These are phyloP conservation scores for Cantharis rufa DNA, from an alignment of 2,888 invertebrate species.

Conservation along the genomic window DNA sequence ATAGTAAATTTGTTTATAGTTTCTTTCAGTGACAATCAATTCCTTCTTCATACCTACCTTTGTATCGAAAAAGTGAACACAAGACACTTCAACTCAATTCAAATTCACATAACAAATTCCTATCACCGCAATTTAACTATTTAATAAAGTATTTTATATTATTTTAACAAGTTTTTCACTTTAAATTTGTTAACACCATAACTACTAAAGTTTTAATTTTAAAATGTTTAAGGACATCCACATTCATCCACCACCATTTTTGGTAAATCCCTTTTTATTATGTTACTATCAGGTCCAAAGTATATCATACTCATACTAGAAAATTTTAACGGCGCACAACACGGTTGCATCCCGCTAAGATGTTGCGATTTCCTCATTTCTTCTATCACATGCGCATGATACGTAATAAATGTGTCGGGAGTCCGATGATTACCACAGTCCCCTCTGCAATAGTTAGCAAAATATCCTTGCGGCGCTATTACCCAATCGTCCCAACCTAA, in stretches of 20 bases:
- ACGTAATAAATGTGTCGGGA: constrained; percentile 81
- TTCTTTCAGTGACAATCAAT: constrained; percentile 7
- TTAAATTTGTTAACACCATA: constrained; percentile 32
- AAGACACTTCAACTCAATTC: constrained; percentile 12
- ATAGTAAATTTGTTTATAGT: constrained; percentile 16
- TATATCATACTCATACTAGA: constrained; percentile 92
- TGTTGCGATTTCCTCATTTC: constrained; percentile 80
- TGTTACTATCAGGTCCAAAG: constrained; percentile 86
- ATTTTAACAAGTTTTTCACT: constrained; percentile 22
- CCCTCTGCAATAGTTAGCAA: constrained; percentile 92
- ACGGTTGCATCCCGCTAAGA: constrained; percentile 81
- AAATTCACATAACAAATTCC: constrained; percentile 13
- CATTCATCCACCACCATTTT: constrained; percentile 97
- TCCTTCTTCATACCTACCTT: constrained; percentile 26
- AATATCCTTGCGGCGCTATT: constrained; percentile 81
- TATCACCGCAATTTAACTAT: constrained; percentile 21
- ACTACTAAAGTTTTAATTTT: constrained; percentile 15
- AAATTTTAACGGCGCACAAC: constrained; percentile 91
- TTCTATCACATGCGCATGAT: constrained; percentile 90
- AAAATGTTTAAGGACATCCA: constrained; percentile 77
- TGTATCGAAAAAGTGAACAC: constrained; percentile 20
- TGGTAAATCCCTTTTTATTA: constrained; percentile 90
- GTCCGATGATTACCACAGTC: constrained; percentile 81
- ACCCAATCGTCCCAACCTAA: constrained; percentile 96
- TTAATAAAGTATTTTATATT: constrained; percentile 7